Percentiles rank a stretch among this genome's conserved stretches.
phyloP scores from a whole-genome alignment of 35 echinoderm and acorn worm species.

The Holothuria glaberrima region DNA sequence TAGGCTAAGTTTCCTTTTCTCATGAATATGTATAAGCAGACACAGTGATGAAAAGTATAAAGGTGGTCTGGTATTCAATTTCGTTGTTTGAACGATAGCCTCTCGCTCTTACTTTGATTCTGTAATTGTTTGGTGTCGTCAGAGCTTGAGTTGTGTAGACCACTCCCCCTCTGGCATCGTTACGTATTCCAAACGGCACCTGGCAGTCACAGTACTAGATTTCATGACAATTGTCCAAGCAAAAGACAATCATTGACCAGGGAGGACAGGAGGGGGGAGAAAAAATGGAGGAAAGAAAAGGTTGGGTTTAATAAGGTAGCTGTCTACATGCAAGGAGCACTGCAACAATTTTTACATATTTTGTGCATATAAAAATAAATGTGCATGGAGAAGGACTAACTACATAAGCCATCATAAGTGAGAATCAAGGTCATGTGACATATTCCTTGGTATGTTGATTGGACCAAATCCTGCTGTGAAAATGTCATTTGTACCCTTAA shows the following conservation, averaged over 20 bases:
- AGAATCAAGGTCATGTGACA: too few relatives aligned
- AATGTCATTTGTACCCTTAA: too few relatives aligned
- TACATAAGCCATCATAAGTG: too few relatives aligned
- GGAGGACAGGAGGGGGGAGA: not conserved
- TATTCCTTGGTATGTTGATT: too few relatives aligned
- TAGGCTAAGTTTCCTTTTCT: not conserved
- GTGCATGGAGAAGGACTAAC: too few relatives aligned
- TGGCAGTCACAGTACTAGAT: slow-evolving; percentile 42
- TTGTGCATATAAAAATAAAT: too few relatives aligned
- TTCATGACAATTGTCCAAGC: not conserved
- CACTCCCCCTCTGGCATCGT: slow-evolving; percentile 26
- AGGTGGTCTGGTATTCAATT: slow-evolving; percentile 48
- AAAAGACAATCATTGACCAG: not conserved
- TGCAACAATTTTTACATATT: too few relatives aligned
- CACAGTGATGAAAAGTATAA: slow-evolving; percentile 26
- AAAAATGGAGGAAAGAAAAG: slow-evolving; percentile 30
- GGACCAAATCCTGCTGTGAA: too few relatives aligned
- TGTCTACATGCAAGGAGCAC: not conserved
- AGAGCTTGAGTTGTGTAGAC: slow-evolving; percentile 35
- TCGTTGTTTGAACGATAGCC: slow-evolving; percentile 9
- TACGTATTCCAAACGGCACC: slow-evolving; percentile 60
- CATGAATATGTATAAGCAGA: slow-evolving; percentile 29
- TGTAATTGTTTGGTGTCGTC: slow-evolving; percentile 28
- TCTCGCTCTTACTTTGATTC: slow-evolving; percentile 60
- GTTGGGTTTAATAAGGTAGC: not conserved